Conservation (phyloP, 1,140 invertebrate species). For the Drosophila novamexicana region DNA sequence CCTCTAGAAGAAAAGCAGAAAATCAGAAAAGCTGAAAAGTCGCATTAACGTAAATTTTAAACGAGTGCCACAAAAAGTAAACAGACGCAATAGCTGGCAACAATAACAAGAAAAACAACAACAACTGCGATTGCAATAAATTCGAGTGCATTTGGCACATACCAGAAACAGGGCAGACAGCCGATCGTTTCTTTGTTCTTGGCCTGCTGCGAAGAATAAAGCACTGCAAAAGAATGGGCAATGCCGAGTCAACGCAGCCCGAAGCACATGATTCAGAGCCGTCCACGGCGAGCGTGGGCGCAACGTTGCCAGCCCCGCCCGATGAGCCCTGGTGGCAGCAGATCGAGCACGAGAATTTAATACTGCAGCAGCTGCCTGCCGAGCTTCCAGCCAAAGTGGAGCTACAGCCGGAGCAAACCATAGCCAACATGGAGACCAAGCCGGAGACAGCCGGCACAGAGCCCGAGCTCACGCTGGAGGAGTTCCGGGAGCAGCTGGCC, state of each 20-base stretch:
- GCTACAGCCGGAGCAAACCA: constrained; percentile 2
- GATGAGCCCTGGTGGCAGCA: constrained; percentile 78
- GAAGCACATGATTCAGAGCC: constrained; percentile 44
- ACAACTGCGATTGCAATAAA: constrained; percentile 37
- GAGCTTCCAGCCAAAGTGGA: background rate
- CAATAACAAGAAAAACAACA: constrained; percentile 32
- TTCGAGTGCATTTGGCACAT: constrained; percentile 50
- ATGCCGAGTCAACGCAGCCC: constrained; percentile 60
- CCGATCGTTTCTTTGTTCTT: constrained; percentile 54
- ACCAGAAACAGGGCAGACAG: constrained; percentile 37
- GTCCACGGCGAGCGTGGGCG: constrained; percentile 24
- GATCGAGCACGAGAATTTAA: constrained; percentile 77
- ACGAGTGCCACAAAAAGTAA: constrained; percentile 53
- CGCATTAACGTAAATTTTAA: constrained; percentile 68
- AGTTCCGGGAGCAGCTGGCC: constrained; percentile 86
- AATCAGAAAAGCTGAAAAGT: constrained; percentile 46
- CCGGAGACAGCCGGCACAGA: constrained; percentile 5
- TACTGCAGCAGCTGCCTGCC: constrained; percentile 56
- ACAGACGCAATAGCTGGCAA: constrained; percentile 36
- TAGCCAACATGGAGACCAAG: background rate
- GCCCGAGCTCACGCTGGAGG: constrained; percentile 80
- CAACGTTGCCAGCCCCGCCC: constrained; percentile 2
- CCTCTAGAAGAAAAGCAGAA: constrained; percentile 36
- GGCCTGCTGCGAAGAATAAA: constrained; percentile 14
- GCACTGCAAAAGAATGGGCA: constrained; percentile 59